Percentiles rank a stretch among this genome's conserved stretches.
These are phyloP conservation scores for Zaprionus nigranus DNA, from an alignment of 1,140 invertebrate species.

Conservation along the genomic window DNA sequence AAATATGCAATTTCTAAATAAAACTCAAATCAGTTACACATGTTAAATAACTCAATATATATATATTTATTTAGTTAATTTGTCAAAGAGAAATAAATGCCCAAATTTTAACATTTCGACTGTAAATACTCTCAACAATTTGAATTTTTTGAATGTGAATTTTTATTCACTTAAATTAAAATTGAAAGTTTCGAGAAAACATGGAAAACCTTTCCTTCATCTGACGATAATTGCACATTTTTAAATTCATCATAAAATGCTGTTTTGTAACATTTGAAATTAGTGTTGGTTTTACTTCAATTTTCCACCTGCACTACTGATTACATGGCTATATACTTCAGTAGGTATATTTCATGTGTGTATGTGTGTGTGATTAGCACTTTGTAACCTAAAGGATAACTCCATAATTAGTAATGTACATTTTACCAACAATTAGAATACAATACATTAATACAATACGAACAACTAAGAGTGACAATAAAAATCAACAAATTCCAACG, in stretches of 20 bases:
- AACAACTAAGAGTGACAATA: slow-evolving; percentile 56
- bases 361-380: slow-evolving; percentile 16
- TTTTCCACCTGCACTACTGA: slow-evolving; percentile 16
- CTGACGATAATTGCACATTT: slow-evolving; percentile 18
- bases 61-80: slow-evolving; percentile 55
- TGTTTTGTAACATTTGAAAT: slow-evolving; percentile 25
- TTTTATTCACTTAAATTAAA: background rate
- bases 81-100: slow-evolving; percentile 16
- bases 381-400: slow-evolving; percentile 50
- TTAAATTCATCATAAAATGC: slow-evolving; percentile 38
- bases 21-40: background rate
- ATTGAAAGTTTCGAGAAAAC: background rate
- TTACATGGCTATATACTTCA: slow-evolving; percentile 36
- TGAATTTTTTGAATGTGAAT: background rate
- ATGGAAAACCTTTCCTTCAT: slow-evolving; percentile 2
- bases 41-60: slow-evolving; percentile 17
- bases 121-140: background rate
- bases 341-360: slow-evolving; percentile 14
- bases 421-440: slow-evolving; percentile 60
- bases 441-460: slow-evolving; percentile 50
- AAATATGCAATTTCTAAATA: background rate
- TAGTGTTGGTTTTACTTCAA: slow-evolving; percentile 9
- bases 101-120: background rate
- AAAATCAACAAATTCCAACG: slow-evolving; percentile 48
- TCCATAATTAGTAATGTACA: slow-evolving; percentile 51